Evolutionary conservation across 2,113 vertebrate genomes (phyloP).

Genomic region (Hydropotes inermis): DNA sequence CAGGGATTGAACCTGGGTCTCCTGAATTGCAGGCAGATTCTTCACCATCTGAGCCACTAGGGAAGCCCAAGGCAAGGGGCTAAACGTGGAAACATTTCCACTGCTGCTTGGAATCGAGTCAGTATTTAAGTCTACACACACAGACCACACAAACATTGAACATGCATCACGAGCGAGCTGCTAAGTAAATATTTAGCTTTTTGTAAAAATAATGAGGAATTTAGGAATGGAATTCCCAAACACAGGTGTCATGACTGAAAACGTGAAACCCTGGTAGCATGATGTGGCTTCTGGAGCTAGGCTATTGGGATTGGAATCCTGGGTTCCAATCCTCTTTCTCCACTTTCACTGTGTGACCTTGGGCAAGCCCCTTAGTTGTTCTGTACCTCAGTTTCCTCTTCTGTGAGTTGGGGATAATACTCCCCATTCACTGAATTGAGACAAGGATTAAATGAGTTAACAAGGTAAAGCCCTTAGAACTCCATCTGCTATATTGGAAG

Average conservation of each 20-base stretch:
- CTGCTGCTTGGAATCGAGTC: constrained; percentile 25
- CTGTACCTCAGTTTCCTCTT: constrained; percentile 7
- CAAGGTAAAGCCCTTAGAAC: background rate
- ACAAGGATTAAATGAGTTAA: background rate
- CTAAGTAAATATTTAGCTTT: constrained; percentile 63
- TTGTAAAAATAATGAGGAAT: constrained; percentile 52
- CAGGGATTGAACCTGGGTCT: background rate
- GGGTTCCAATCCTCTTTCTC: background rate
- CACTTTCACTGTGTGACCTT: background rate
- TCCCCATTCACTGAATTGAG: no score
- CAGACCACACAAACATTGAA: constrained; percentile 42
- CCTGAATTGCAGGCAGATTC: background rate
- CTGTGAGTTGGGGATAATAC: background rate
- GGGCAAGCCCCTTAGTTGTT: background rate
- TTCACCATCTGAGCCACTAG: background rate
- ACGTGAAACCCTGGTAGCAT: background rate
- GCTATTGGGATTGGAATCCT: background rate
- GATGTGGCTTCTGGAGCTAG: background rate
- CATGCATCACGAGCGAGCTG: constrained; percentile 41
- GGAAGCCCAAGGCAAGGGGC: background rate
- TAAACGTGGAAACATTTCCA: constrained; percentile 42
- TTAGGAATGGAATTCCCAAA: constrained; percentile 49
- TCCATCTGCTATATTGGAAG: background rate
- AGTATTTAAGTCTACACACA: constrained; percentile 20
- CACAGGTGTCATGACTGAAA: constrained; percentile 11